phyloP scores from a whole-genome alignment of 2,888 invertebrate genomes.

The Erpobdella octoculata region DNA sequence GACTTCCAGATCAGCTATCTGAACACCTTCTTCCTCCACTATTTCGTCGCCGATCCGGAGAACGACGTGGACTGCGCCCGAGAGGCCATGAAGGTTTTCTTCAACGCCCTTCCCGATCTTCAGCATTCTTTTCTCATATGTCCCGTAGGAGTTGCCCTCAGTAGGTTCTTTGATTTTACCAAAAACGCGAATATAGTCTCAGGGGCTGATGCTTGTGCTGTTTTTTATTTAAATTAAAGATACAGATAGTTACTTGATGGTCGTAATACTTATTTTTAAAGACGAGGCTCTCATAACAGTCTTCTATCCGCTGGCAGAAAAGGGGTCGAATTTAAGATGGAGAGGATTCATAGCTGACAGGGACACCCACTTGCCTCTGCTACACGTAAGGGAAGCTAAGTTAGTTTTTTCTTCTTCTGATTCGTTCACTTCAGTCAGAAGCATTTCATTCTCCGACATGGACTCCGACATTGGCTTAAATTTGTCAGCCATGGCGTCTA shows the following conservation, averaged over 20 bases:
- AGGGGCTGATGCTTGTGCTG: too few relatives aligned
- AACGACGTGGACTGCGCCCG: conserved; percentile 48
- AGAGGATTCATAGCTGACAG: conserved; percentile 45
- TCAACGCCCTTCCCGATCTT: conserved; percentile 50
- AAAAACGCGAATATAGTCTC: too few relatives aligned
- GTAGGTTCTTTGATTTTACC: too few relatives aligned
- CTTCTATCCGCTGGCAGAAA: conserved; percentile 41
- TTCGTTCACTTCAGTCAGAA: neutral
- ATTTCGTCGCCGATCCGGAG: conserved; percentile 36
- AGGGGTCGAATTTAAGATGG: neutral
- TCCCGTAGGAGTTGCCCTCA: conserved; percentile 46
- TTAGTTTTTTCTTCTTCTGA: conserved; percentile 30
- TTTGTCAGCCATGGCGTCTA: too few relatives aligned
- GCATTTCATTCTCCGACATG: too few relatives aligned
- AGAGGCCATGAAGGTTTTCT: conserved; percentile 49
- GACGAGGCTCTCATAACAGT: conserved; percentile 35
- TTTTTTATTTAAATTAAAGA: too few relatives aligned
- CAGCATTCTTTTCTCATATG: conserved; percentile 48
- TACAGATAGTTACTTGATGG: too few relatives aligned
- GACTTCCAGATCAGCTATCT: conserved; percentile 13
- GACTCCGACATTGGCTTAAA: too few relatives aligned
- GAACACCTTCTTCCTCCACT: conserved; percentile 17
- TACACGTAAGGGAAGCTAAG: conserved; percentile 49
- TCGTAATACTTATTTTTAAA: neutral
- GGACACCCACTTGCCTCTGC: conserved; percentile 48